These are phyloP conservation scores for Lysiphlebus fabarum DNA, from an alignment of 1,140 invertebrate genomes.

Conservation along the genomic window DNA sequence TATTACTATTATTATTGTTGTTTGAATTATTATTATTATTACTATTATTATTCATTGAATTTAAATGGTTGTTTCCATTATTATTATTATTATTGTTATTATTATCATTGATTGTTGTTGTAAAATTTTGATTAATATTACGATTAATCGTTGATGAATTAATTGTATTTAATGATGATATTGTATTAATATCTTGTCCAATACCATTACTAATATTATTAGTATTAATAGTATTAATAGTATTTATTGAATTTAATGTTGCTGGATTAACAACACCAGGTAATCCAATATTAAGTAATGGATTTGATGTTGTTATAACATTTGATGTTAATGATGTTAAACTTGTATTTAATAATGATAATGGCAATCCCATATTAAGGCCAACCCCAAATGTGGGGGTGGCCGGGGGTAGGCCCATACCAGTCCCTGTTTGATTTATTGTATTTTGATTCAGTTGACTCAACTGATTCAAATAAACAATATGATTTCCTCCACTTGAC, in stretches of 20 bases:
- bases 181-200: constrained; percentile 48
- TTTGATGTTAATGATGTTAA: constrained; percentile 53
- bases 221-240: constrained; percentile 50
- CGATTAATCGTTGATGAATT: constrained; percentile 31
- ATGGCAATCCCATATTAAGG: constrained; percentile 56
- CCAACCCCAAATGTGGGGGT: constrained; percentile 56
- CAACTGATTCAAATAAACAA: constrained; percentile 53
- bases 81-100: constrained; percentile 21
- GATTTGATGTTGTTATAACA: constrained; percentile 54
- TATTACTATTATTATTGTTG: background rate
- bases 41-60: constrained; percentile 38
- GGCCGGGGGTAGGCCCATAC: constrained; percentile 56
- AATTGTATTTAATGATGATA: constrained; percentile 43
- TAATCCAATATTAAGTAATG: constrained; percentile 52
- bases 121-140: background rate
- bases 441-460: constrained; percentile 54
- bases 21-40: constrained; percentile 21
- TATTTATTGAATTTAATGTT: constrained; percentile 33
- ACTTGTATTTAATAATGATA: constrained; percentile 52
- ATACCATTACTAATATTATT: constrained; percentile 43
- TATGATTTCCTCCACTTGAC: constrained; percentile 49
- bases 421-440: constrained; percentile 53
- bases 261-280: constrained; percentile 50
- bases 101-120: background rate
- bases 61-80: constrained; percentile 40